A percentile compares a stretch with the other conserved stretches of the same genome.
Evolutionary conservation across 2,888 invertebrate genomes (phyloP).

Genomic region (Hemaris fuciformis): DNA sequence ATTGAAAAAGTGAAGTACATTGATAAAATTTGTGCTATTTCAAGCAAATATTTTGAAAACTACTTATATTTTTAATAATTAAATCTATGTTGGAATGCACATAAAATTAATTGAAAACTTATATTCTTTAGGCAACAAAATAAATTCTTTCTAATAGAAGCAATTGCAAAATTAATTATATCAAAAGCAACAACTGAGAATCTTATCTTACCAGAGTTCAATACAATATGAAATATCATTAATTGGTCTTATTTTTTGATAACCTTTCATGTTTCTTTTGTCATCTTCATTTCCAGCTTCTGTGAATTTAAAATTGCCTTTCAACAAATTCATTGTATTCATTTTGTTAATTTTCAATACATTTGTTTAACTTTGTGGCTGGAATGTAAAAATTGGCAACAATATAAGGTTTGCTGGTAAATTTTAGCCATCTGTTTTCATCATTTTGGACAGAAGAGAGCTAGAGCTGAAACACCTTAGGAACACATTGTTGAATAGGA

Average conservation of each 20-base stretch:
- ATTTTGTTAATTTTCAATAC: background rate
- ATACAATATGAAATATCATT: slow-evolving; percentile 9
- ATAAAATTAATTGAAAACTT: too few relatives aligned
- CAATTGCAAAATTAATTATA: too few relatives aligned
- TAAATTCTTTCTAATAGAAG: too few relatives aligned
- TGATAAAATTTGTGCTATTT: background rate
- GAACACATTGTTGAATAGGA: background rate
- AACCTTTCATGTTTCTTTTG: slow-evolving; percentile 2
- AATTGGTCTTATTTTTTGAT: background rate
- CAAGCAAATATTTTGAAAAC: too few relatives aligned
- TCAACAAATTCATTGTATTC: background rate
- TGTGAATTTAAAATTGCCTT: background rate
- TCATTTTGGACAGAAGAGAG: too few relatives aligned
- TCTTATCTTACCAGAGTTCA: background rate
- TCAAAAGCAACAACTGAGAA: background rate
- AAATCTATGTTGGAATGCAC: too few relatives aligned
- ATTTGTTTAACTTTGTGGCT: background rate
- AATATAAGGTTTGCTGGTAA: background rate
- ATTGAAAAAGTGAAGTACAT: background rate
- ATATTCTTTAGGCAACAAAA: too few relatives aligned
- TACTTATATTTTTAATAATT: too few relatives aligned
- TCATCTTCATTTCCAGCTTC: background rate
- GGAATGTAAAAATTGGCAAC: slow-evolving; percentile 6
- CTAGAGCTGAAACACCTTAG: background rate
- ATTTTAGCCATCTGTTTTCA: background rate